phyloP scores from a whole-genome alignment of 2,888 invertebrate genomes.

The Andricus curvator region DNA sequence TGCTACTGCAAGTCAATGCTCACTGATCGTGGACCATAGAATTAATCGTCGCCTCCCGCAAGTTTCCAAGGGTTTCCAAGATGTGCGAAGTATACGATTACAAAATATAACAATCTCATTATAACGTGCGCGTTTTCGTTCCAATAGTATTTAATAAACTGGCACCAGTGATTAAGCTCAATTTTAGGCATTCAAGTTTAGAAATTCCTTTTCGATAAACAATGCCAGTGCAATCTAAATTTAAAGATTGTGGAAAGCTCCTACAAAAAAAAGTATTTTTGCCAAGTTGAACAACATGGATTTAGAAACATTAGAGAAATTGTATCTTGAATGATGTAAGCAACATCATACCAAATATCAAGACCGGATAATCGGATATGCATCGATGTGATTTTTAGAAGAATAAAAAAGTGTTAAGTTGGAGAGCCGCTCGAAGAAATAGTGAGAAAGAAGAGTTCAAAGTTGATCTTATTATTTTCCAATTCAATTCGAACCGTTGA shows the following conservation, averaged over 20 bases:
- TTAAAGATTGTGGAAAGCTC: not conserved
- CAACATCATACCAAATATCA: not conserved
- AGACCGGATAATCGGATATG: not conserved
- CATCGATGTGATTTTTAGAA: not conserved
- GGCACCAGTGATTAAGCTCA: conserved; percentile 2
- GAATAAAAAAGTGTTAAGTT: conserved; percentile 1
- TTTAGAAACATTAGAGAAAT: not conserved
- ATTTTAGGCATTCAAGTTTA: conserved; percentile 16
- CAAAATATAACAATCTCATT: not conserved
- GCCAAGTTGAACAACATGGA: not conserved
- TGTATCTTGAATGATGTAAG: not conserved
- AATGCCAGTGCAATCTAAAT: not conserved
- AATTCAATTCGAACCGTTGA: not conserved
- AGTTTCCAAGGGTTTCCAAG: conserved; percentile 24
- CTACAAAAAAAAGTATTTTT: not conserved
- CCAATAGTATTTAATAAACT: conserved; percentile 38
- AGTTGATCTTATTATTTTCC: not conserved
- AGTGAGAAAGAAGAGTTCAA: not conserved
- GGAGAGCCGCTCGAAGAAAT: not conserved
- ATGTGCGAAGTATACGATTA: not conserved
- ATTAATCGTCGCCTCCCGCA: conserved; percentile 16
- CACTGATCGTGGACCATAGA: conserved; percentile 2
- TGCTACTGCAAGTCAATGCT: not conserved
- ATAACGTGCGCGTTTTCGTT: conserved; percentile 32
- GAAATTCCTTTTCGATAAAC: conserved; percentile 11